phyloP scores from a whole-genome alignment of 1,140 invertebrate species.

The Trypoxylus dichotomus region DNA sequence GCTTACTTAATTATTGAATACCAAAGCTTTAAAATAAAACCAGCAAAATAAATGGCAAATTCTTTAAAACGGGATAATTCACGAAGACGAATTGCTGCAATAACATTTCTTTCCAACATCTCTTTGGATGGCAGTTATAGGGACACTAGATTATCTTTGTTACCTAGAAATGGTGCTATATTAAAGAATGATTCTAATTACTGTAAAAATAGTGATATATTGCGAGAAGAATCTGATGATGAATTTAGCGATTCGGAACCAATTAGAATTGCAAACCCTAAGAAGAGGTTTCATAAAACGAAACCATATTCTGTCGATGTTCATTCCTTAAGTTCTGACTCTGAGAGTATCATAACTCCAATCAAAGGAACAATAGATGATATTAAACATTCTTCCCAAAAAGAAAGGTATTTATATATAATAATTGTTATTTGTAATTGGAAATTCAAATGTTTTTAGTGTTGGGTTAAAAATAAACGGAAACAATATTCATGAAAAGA shows the following conservation, averaged over 20 bases:
- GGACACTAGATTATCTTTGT: constrained; percentile 74
- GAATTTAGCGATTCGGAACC: constrained; percentile 57
- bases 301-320: constrained; percentile 55
- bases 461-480: not conserved
- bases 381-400: not conserved
- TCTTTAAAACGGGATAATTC: constrained; percentile 61
- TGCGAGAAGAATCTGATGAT: constrained; percentile 53
- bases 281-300: constrained; percentile 45
- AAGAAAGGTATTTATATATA: not conserved
- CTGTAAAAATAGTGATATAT: constrained; percentile 51
- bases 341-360: constrained; percentile 64
- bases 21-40: not conserved
- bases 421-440: not conserved
- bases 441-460: not conserved
- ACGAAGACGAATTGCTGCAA: constrained; percentile 79
- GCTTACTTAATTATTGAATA: not conserved
- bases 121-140: constrained; percentile 88
- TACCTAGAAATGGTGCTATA: constrained; percentile 56
- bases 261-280: constrained; percentile 29
- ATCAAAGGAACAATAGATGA: constrained; percentile 48
- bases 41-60: constrained; percentile 55
- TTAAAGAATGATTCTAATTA: constrained; percentile 46
- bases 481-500: constrained; percentile 31
- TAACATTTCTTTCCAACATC: constrained; percentile 92
- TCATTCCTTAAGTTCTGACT: constrained; percentile 66